Evolutionary conservation across 2,888 invertebrate species (phyloP).

Genomic region (Agapetus fuscipes): DNA sequence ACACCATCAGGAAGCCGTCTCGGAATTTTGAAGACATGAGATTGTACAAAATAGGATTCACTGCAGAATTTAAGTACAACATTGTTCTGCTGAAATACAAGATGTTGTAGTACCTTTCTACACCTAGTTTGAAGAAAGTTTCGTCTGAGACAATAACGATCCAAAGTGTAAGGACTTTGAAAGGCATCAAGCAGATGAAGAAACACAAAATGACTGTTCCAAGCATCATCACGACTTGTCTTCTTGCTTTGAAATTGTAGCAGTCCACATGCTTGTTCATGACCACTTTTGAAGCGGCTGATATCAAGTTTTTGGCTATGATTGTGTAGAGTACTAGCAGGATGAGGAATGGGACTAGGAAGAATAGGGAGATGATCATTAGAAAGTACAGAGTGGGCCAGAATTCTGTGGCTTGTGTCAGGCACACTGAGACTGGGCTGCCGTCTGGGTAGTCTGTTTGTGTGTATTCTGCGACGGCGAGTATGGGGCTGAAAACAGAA

Average conservation of each 20-base stretch:
- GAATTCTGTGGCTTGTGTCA: conserved; percentile 64
- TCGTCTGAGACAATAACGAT: conserved; percentile 68
- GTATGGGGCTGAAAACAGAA: conserved; percentile 65
- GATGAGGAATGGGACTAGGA: conserved; percentile 69
- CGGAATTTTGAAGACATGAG: conserved; percentile 88
- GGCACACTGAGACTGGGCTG: conserved; percentile 61
- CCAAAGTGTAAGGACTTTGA: conserved; percentile 74
- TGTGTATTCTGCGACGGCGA: conserved; percentile 65
- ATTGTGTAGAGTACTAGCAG: conserved; percentile 72
- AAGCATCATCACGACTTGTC: conserved; percentile 79
- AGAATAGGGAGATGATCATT: conserved; percentile 68
- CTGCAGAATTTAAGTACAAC: conserved; percentile 81
- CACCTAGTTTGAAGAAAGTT: conserved; percentile 55
- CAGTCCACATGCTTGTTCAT: conserved; percentile 64
- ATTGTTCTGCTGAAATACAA: conserved; percentile 78
- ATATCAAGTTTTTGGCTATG: conserved; percentile 75
- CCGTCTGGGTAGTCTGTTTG: conserved; percentile 61
- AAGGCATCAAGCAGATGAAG: conserved; percentile 81
- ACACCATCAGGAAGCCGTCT: conserved; percentile 63
- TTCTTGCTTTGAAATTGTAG: conserved; percentile 60
- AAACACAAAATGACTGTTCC: conserved; percentile 81
- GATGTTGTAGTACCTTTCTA: conserved; percentile 72
- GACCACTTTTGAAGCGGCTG: conserved; percentile 55
- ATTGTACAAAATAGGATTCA: conserved; percentile 88
- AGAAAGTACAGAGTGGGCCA: conserved; percentile 75